Evolutionary conservation across 2,888 invertebrate species (phyloP), one percentile per base, ranked within the genome.

Genomic region (Cryptosula pallasiana): DNA sequence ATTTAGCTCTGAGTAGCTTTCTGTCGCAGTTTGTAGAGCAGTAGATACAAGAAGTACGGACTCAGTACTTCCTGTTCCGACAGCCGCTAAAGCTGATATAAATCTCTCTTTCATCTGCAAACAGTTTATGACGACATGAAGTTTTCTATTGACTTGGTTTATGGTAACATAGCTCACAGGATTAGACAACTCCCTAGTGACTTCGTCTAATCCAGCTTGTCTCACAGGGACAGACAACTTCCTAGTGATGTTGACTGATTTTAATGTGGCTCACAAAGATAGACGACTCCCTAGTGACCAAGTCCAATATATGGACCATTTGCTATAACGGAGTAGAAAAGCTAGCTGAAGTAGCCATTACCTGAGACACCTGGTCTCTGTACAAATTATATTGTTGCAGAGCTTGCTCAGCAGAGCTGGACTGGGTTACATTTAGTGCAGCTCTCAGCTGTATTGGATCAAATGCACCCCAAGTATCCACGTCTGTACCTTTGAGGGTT

Each of bases 41-140:
- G 76, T 76, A 1, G 75, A 72, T 13, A 75, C 73, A 58, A 76
- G 71, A 9, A 73, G 71, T 20, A 77, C 72, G 32, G 73, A 73
- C 3, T 72, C 71, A 20, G 74, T 73, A 16, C 74, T 75, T 27
- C 73, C 71, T 23, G 73, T 71, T 2, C 77, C 76, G 9, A 75
- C 58, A 5, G 72, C 72, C 29, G 69, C 35, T 9, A 78, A 58
- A n/a, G 75, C 74, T n/a, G 72, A 45, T 1, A 75, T 72, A 73
- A 78, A 20, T 20, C 45, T 45, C 20, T 45, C 45, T 45, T 45
- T 5, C 45, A 45, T 45, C 45, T 45, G 45, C 9, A 45, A 45
- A 45, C 45, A 45, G 45, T 13, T 25, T 45, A 45, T 45, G 5
- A 45, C 5, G 45, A 45, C 20, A 45, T 45, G 45, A 45, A 45